Evolutionary conservation across 2,888 invertebrate genomes (phyloP).

Genomic region (Tenodera sinensis): DNA sequence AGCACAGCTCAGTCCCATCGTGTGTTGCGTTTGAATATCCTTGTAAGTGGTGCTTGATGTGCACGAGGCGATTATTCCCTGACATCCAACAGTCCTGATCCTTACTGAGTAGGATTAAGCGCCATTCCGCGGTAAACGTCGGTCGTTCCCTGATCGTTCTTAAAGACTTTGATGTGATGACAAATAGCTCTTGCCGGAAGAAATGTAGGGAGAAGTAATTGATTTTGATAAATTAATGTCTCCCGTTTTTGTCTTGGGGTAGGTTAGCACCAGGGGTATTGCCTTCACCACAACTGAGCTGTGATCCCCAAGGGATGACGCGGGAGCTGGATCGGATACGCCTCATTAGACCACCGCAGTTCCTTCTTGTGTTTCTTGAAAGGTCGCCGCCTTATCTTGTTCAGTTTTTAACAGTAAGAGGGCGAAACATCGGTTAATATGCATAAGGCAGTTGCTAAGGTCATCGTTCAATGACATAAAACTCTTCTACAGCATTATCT

Average conservation of each 20-base stretch:
- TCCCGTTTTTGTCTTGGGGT: background rate
- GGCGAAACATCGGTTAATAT: background rate
- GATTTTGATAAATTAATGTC: slow-evolving; percentile 21
- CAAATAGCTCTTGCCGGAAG: background rate
- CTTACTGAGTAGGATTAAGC: background rate
- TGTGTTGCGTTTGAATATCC: too few relatives aligned
- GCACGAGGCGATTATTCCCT: too few relatives aligned
- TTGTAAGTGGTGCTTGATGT: too few relatives aligned
- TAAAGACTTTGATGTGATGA: background rate
- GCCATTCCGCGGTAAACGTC: background rate
- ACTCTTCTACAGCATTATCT: too few relatives aligned
- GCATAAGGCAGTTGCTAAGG: too few relatives aligned
- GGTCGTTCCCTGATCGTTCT: background rate
- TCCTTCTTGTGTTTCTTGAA: background rate
- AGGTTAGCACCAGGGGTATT: background rate
- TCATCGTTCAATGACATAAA: too few relatives aligned
- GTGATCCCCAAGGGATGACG: background rate
- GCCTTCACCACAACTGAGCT: background rate
- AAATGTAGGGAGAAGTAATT: slow-evolving; percentile 7
- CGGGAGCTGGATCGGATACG: background rate
- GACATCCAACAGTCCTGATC: background rate
- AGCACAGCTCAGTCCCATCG: too few relatives aligned
- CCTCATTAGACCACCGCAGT: background rate
- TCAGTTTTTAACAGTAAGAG: background rate
- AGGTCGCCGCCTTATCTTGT: background rate